Percentiles rank a stretch among this genome's conserved stretches.
Evolutionary conservation across 2,888 invertebrate species (phyloP).

Genomic region (Aphodius granarius): DNA sequence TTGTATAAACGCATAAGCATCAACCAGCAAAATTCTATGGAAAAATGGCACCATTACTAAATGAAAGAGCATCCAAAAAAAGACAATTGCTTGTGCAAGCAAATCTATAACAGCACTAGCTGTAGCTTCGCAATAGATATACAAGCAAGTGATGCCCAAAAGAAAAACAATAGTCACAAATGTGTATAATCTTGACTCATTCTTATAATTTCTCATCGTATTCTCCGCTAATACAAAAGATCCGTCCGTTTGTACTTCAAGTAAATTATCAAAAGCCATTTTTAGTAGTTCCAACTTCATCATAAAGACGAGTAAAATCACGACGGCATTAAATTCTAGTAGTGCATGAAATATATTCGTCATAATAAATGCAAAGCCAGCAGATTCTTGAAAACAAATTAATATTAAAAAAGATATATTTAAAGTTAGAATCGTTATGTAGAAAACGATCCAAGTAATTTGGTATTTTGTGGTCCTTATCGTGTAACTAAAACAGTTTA

Average conservation of each 20-base stretch:
- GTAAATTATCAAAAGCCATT: no score
- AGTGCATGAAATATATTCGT: no score
- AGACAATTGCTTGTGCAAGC: neutral
- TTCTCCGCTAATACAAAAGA: no score
- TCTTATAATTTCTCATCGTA: no score
- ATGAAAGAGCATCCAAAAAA: neutral
- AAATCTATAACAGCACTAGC: neutral
- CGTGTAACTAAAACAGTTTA: neutral
- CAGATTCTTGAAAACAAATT: neutral
- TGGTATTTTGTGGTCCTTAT: neutral
- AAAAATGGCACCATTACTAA: neutral
- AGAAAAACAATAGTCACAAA: no score
- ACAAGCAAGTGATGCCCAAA: no score
- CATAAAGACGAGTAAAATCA: no score
- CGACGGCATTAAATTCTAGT: no score
- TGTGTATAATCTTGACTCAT: no score
- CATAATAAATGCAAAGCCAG: neutral
- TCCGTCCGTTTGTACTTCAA: no score
- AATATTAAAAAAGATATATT: neutral
- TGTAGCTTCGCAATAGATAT: neutral
- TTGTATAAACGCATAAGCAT: neutral
- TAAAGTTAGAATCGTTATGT: neutral
- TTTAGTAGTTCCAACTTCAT: no score
- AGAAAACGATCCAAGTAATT: neutral
- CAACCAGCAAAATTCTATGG: neutral